phyloP scores from a whole-genome alignment of 1,140 invertebrate species.

The Aphaenogaster ashmeadi region DNA sequence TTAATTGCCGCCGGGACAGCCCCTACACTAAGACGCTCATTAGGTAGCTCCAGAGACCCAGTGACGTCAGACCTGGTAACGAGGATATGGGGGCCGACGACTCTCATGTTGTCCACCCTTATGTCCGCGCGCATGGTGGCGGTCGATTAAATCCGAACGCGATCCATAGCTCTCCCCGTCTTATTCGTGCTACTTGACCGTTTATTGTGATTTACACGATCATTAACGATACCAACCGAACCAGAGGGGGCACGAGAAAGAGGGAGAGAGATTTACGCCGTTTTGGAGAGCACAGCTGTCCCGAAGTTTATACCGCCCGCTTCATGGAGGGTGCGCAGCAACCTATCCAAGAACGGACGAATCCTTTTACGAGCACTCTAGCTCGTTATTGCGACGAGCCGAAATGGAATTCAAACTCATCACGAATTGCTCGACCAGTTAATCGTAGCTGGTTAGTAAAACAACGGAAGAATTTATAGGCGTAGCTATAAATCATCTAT shows the following conservation, averaged over 20 bases:
- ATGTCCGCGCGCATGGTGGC: constrained; percentile 66
- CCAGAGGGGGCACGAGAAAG: neutral
- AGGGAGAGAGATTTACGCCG: constrained; percentile 72
- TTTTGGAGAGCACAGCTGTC: constrained; percentile 70
- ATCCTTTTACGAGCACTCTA: constrained; percentile 71
- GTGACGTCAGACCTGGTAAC: constrained; percentile 73
- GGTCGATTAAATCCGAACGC: constrained; percentile 66
- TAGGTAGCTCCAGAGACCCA: constrained; percentile 65
- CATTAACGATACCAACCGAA: constrained; percentile 72
- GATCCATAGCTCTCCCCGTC: constrained; percentile 54
- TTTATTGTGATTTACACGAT: constrained; percentile 77
- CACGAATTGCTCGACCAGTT: constrained; percentile 30
- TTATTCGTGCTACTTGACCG: constrained; percentile 69
- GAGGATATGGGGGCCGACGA: constrained; percentile 68
- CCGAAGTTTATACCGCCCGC: constrained; percentile 45
- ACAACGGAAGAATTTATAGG: constrained; percentile 67
- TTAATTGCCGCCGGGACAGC: constrained; percentile 69
- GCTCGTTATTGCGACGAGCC: constrained; percentile 69
- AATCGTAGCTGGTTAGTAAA: constrained; percentile 53
- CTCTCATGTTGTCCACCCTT: constrained; percentile 71
- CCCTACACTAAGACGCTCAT: constrained; percentile 69
- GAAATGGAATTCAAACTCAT: constrained; percentile 65
- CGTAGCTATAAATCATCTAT: constrained; percentile 49
- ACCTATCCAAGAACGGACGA: constrained; percentile 46
- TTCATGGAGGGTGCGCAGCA: constrained; percentile 35